phyloP scores from a whole-genome alignment of 1,140 invertebrate species.

The Steinernema khuongi region DNA sequence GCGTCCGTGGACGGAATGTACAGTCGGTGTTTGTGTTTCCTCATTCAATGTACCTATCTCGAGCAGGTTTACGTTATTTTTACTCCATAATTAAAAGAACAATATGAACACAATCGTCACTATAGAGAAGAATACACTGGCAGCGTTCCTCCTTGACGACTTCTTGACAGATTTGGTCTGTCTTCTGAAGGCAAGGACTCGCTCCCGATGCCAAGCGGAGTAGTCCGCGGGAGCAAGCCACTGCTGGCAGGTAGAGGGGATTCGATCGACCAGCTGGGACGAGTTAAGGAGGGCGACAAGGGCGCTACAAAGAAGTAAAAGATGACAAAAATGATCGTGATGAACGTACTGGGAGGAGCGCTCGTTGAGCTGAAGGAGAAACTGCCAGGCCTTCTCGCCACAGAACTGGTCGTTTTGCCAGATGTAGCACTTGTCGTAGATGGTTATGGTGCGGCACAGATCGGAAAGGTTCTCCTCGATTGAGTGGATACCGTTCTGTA shows the following conservation, averaged over 20 bases:
- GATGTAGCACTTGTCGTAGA: constrained; percentile 42
- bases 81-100: not conserved
- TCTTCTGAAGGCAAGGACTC: constrained; percentile 15
- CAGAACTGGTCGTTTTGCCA: constrained; percentile 28
- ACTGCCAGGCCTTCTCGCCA: constrained; percentile 33
- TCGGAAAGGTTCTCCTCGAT: constrained; percentile 24
- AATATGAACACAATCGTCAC: not conserved
- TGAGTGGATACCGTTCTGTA: constrained; percentile 33
- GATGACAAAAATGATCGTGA: not conserved
- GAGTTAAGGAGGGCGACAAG: constrained; percentile 22
- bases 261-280: not conserved
- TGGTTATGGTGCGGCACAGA: constrained; percentile 27
- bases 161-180: too few relatives aligned
- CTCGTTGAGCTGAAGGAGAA: constrained; percentile 37
- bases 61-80: too few relatives aligned
- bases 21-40: too few relatives aligned
- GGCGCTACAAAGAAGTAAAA: not conserved
- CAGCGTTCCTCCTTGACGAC: not conserved
- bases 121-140: not conserved
- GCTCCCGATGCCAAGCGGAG: constrained; percentile 28
- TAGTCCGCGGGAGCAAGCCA: constrained; percentile 34
- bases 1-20: too few relatives aligned
- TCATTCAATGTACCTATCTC: too few relatives aligned
- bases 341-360: constrained; percentile 33
- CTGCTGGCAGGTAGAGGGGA: constrained; percentile 27